Evolutionary conservation across 1,140 invertebrate species (phyloP).

Genomic region (Harlomillsia oculata): DNA sequence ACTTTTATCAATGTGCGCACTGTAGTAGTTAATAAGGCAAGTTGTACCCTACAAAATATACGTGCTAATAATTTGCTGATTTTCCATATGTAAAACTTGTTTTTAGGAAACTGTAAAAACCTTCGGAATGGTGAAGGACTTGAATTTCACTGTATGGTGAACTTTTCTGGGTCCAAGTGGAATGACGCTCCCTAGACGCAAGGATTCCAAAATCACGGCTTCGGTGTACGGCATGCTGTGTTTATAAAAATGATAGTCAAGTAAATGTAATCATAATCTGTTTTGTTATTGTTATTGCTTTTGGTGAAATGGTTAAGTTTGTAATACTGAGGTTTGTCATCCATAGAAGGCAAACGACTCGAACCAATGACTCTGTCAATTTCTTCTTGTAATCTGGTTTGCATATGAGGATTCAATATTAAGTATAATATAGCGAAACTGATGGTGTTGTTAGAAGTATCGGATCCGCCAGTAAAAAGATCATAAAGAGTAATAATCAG

Average conservation of each 20-base stretch:
- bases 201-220: slow-evolving; percentile 60
- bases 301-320: not conserved
- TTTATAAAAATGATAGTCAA: not conserved
- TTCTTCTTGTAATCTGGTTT: not conserved
- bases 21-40: not conserved
- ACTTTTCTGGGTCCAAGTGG: slow-evolving; percentile 69
- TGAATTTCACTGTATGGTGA: slow-evolving; percentile 35
- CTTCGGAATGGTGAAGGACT: not conserved
- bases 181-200: slow-evolving; percentile 64
- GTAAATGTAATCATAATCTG: not conserved
- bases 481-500: not conserved
- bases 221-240: slow-evolving; percentile 51
- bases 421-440: not conserved
- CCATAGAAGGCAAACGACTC: not conserved
- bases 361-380: not conserved
- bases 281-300: too few species aligned
- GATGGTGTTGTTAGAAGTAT: not conserved
- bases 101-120: not conserved
- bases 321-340: too few species aligned
- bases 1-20: not conserved
- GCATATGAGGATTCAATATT: not conserved
- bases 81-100: not conserved
- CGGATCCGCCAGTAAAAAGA: not conserved
- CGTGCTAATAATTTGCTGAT: not conserved
- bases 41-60: not conserved